Percentiles rank a stretch among this genome's conserved stretches.
Evolutionary conservation across 1,140 invertebrate genomes (phyloP).

Genomic region (Fragariocoptes setiger): DNA sequence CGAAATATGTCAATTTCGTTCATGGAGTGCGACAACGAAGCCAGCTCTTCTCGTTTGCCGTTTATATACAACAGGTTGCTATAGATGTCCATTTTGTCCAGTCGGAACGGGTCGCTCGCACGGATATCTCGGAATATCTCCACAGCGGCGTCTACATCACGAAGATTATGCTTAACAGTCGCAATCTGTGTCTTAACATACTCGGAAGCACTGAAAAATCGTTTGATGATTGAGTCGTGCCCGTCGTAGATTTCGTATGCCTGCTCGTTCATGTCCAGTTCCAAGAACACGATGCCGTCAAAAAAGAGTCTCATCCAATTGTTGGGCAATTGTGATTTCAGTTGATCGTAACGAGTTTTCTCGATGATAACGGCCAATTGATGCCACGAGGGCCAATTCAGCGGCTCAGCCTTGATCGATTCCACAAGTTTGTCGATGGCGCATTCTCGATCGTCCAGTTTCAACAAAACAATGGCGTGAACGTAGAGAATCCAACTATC

Average conservation of each 20-base stretch:
- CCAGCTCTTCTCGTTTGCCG: slow-evolving; percentile 41
- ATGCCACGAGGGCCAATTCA: slow-evolving; percentile 71
- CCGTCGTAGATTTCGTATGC: slow-evolving; percentile 40
- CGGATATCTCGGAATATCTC: slow-evolving; percentile 44
- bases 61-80: slow-evolving; percentile 85
- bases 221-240: slow-evolving; percentile 25
- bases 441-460: slow-evolving; percentile 37
- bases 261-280: slow-evolving; percentile 49
- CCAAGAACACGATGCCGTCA: slow-evolving; percentile 54
- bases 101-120: slow-evolving; percentile 52
- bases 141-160: slow-evolving; percentile 67
- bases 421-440: slow-evolving; percentile 43
- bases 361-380: slow-evolving; percentile 55
- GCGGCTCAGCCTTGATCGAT: slow-evolving; percentile 37
- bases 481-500: slow-evolving; percentile 9
- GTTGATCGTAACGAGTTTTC: slow-evolving; percentile 24
- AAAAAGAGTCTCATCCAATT: slow-evolving; percentile 91
- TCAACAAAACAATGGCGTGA: slow-evolving; percentile 58
- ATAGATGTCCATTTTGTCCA: slow-evolving; percentile 82
- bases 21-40: slow-evolving; percentile 64
- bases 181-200: slow-evolving; percentile 75
- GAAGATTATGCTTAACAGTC: slow-evolving; percentile 59
- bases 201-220: slow-evolving; percentile 44
- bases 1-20: slow-evolving; percentile 82
- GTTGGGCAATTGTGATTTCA: slow-evolving; percentile 31